Conservation (phyloP, 2,113 vertebrate species). For the Daboia siamensis region DNA sequence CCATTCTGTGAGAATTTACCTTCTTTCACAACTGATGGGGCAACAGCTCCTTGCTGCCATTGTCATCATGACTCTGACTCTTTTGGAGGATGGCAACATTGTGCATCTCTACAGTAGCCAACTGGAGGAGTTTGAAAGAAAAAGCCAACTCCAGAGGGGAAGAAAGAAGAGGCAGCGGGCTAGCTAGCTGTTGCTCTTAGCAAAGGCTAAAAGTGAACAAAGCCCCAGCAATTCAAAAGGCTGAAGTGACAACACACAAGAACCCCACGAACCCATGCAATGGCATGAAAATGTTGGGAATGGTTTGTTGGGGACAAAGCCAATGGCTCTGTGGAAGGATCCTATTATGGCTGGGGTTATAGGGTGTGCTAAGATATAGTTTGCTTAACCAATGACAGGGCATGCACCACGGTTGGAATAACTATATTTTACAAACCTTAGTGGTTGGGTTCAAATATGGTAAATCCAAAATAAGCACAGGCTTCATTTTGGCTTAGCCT, state of each 20-base stretch:
- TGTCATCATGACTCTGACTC: neutral
- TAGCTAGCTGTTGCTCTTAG: neutral
- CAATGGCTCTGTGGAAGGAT: neutral
- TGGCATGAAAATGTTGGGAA: neutral
- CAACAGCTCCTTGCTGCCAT: neutral
- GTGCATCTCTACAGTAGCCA: neutral
- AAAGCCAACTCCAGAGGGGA: neutral
- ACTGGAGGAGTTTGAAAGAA: neutral
- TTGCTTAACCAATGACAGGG: neutral
- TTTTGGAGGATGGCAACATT: neutral
- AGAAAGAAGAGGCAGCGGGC: neutral
- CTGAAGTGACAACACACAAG: neutral
- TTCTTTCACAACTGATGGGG: neutral
- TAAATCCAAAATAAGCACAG: neutral
- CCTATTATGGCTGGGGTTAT: neutral
- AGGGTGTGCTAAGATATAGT: neutral
- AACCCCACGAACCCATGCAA: neutral
- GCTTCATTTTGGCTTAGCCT: neutral
- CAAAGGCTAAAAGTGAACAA: neutral
- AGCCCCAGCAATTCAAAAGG: neutral
- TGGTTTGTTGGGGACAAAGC: neutral
- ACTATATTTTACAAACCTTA: neutral
- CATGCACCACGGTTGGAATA: neutral
- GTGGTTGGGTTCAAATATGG: neutral
- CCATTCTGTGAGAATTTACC: neutral